Evolutionary conservation across 2,888 invertebrate genomes (phyloP).

Genomic region (Asteroscopus sphinx): DNA sequence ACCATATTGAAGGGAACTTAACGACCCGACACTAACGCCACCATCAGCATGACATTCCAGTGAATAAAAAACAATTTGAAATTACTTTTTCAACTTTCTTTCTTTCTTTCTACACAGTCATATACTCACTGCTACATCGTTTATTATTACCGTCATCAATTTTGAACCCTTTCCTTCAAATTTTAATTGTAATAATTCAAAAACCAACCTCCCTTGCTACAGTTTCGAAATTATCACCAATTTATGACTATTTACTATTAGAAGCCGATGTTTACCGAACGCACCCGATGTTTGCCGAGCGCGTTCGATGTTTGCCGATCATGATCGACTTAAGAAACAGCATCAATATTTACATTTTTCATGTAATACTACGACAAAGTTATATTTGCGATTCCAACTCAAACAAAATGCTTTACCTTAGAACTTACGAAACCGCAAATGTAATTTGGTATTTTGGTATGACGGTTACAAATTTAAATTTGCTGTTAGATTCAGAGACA

Average conservation of each 20-base stretch:
- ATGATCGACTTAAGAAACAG: constrained; percentile 63
- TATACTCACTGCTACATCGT: not conserved
- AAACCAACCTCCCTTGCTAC: constrained; percentile 54
- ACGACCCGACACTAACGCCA: too few relatives aligned
- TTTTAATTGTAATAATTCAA: constrained; percentile 46
- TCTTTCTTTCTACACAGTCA: too few relatives aligned
- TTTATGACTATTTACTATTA: constrained; percentile 52
- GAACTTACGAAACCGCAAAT: constrained; percentile 12
- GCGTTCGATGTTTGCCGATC: constrained; percentile 62
- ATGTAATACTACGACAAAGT: constrained; percentile 40
- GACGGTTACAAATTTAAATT: constrained; percentile 39
- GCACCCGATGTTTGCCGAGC: constrained; percentile 53
- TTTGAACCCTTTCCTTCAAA: constrained; percentile 12
- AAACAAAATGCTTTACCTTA: not conserved
- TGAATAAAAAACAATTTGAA: too few relatives aligned
- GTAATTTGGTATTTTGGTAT: constrained; percentile 40
- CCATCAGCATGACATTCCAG: too few relatives aligned
- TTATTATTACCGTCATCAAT: not conserved
- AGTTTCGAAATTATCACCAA: constrained; percentile 66
- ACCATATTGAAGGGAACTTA: too few relatives aligned
- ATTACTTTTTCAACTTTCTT: too few relatives aligned
- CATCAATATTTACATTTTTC: constrained; percentile 58
- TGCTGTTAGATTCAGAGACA: constrained; percentile 4
- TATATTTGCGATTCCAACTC: constrained; percentile 22
- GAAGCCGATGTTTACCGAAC: constrained; percentile 52